Conservation (phyloP, 2,888 invertebrate species). For the Scaptomyza reducta region DNA sequence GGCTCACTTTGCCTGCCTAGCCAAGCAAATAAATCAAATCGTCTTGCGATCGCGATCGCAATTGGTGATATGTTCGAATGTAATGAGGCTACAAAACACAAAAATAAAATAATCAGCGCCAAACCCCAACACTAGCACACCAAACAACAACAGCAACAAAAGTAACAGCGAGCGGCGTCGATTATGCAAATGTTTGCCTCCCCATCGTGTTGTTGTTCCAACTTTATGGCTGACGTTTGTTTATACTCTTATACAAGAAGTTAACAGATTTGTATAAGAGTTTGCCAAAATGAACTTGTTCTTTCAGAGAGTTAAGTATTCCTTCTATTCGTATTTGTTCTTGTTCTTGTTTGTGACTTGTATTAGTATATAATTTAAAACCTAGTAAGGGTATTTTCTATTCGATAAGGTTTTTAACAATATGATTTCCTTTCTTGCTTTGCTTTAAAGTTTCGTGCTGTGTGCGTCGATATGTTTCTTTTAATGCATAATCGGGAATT, state of each 20-base stretch:
- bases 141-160: conserved; percentile 21
- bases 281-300: background rate
- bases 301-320: background rate
- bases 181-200: conserved; percentile 71
- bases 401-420: background rate
- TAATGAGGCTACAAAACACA: conserved; percentile 68
- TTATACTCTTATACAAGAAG: conserved; percentile 17
- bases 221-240: conserved; percentile 27
- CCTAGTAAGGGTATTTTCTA: conserved; percentile 12
- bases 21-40: conserved; percentile 76
- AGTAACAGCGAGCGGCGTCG: conserved; percentile 39
- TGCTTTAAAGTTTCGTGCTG: conserved; percentile 51
- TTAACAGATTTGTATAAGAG: background rate
- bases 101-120: conserved; percentile 50
- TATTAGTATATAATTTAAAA: background rate
- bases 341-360: background rate
- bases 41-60: conserved; percentile 37
- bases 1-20: conserved; percentile 62
- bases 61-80: conserved; percentile 77
- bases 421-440: conserved; percentile 27
- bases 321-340: background rate
- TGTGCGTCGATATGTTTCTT: conserved; percentile 53
- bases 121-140: conserved; percentile 32
- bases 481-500: conserved; percentile 71
- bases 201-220: conserved; percentile 5